These are phyloP conservation scores for Amorpha juglandis DNA, from an alignment of 2,888 invertebrate species.

Conservation along the genomic window DNA sequence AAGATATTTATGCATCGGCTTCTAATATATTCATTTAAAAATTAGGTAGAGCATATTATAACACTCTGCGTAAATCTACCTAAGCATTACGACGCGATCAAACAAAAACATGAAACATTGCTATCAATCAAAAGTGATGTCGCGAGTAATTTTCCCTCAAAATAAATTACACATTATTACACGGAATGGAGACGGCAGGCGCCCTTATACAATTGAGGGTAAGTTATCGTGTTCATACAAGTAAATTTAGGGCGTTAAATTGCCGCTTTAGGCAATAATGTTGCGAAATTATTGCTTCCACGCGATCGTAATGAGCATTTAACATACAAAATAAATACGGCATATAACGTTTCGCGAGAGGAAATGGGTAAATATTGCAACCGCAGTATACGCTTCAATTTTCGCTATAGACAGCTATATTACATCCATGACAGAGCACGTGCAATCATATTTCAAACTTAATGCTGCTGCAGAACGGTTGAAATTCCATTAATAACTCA, in stretches of 20 bases:
- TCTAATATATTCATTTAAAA: no score
- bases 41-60: no score
- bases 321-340: constrained; percentile 45
- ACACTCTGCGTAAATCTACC: no score
- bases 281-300: constrained; percentile 9
- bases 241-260: constrained; percentile 14
- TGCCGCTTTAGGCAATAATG: constrained; percentile 17
- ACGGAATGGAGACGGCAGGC: neutral
- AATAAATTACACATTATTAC: neutral
- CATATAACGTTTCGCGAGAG: constrained; percentile 39
- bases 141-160: neutral
- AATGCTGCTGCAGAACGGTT: constrained; percentile 28
- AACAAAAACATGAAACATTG: neutral
- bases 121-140: neutral
- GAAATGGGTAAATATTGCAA: constrained; percentile 54
- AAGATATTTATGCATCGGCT: no score
- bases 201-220: neutral
- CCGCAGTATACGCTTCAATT: constrained; percentile 46
- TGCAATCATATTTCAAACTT: constrained; percentile 35
- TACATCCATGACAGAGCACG: constrained; percentile 33
- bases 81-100: no score
- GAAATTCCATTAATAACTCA: constrained; percentile 32
- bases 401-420: constrained; percentile 49
- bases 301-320: constrained; percentile 33
- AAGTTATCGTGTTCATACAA: constrained; percentile 20